phyloP scores from a whole-genome alignment of 30 jellyfish, hydroid and myxozoan genomes.

The Hydractinia symbiolongicarpus region DNA sequence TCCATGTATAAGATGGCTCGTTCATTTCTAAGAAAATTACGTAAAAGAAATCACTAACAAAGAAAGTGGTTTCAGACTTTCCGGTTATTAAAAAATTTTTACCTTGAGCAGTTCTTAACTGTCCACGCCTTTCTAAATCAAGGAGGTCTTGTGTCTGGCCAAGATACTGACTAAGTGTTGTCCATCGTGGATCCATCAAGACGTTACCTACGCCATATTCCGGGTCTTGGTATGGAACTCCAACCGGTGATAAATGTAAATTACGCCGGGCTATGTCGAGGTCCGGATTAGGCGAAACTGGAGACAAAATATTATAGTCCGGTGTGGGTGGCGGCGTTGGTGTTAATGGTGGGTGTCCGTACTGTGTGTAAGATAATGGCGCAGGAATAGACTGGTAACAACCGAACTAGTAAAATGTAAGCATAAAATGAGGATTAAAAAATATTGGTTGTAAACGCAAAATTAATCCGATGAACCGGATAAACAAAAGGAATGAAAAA shows the following conservation, averaged over 20 bases:
- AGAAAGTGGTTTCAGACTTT: background rate
- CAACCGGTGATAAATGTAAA: constrained; percentile 53
- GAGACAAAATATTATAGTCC: constrained; percentile 43
- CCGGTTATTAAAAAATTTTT: background rate
- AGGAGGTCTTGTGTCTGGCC: constrained; percentile 56
- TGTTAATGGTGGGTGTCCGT: constrained; percentile 29
- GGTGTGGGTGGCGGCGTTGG: constrained; percentile 63
- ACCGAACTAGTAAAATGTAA: constrained; percentile 12
- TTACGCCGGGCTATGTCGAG: constrained; percentile 67
- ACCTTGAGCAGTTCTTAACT: constrained; percentile 26
- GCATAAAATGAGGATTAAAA: background rate
- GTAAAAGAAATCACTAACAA: background rate
- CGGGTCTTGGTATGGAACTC: constrained; percentile 10
- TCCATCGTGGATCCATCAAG: constrained; percentile 87
- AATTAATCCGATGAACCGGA: background rate
- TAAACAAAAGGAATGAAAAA: background rate
- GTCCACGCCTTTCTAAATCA: constrained; percentile 50
- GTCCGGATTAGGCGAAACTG: constrained; percentile 45
- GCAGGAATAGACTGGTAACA: constrained; percentile 27
- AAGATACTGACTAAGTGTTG: constrained; percentile 52
- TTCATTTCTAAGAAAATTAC: constrained; percentile 30
- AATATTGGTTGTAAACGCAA: background rate
- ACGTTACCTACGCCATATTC: constrained; percentile 33
- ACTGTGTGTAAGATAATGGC: constrained; percentile 26
- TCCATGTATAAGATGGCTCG: constrained; percentile 95